phyloP scores from a whole-genome alignment of 1,140 invertebrate species.

The Teleopsis dalmanni region DNA sequence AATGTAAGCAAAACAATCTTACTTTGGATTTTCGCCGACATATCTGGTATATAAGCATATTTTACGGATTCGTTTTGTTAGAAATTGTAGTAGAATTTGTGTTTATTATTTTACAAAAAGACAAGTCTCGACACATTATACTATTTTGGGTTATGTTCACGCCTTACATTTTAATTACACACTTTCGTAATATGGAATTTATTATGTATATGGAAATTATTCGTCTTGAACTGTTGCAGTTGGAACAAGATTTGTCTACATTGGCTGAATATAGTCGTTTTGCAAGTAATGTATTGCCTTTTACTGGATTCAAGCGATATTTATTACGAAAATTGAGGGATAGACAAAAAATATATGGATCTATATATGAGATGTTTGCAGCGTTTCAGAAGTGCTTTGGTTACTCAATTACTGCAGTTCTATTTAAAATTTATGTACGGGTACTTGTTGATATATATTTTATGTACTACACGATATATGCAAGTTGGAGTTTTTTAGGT shows the following conservation, averaged over 20 bases:
- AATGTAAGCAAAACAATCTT: not conserved
- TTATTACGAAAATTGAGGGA: slow-evolving; percentile 17
- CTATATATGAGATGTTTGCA: slow-evolving; percentile 21
- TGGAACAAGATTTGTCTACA: slow-evolving; percentile 21
- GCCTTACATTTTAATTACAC: slow-evolving; percentile 18
- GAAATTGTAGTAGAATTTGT: slow-evolving; percentile 12
- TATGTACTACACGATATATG: slow-evolving; percentile 1
- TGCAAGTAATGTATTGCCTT: slow-evolving; percentile 17
- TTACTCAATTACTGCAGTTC: slow-evolving; percentile 22
- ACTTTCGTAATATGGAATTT: slow-evolving; percentile 27
- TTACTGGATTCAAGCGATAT: slow-evolving; percentile 23
- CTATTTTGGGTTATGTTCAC: slow-evolving; percentile 28
- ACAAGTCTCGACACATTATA: slow-evolving; percentile 10
- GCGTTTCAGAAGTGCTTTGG: slow-evolving; percentile 20
- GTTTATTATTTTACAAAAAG: slow-evolving; percentile 3
- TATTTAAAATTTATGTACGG: slow-evolving; percentile 15
- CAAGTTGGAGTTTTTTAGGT: not conserved
- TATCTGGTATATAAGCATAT: not conserved
- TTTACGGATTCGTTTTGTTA: not conserved
- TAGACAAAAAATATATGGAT: slow-evolving; percentile 22
- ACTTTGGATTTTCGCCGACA: not conserved
- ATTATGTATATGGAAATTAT: slow-evolving; percentile 27
- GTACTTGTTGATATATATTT: slow-evolving; percentile 6
- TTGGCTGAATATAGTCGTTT: slow-evolving; percentile 32
- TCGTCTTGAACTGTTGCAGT: slow-evolving; percentile 19